These are phyloP conservation scores for Sorex araneus DNA, from an alignment of 2,113 vertebrate species.

Conservation along the genomic window DNA sequence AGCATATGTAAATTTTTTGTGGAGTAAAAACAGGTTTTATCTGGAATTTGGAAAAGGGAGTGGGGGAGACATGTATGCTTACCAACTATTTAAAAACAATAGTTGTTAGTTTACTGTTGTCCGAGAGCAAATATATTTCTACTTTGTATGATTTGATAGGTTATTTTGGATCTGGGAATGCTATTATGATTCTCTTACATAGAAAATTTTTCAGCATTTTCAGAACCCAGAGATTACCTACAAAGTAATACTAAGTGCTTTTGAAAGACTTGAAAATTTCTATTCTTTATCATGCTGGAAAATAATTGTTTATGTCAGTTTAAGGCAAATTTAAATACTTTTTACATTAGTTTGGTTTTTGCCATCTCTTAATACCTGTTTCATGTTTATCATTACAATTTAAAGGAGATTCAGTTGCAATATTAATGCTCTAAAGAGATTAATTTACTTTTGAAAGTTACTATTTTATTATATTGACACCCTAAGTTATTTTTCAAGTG, in stretches of 20 bases:
- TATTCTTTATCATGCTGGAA: constrained; percentile 12
- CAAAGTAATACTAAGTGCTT: not conserved
- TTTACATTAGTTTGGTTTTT: not conserved
- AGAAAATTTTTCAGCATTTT: not conserved
- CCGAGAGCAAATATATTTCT: not conserved
- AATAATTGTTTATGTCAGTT: constrained; percentile 5
- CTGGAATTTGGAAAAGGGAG: too few species aligned
- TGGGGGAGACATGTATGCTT: too few species aligned
- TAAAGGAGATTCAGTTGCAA: constrained; percentile 23
- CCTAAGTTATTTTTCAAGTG: constrained; percentile 43
- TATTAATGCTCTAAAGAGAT: constrained; percentile 46
- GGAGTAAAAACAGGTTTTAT: too few species aligned
- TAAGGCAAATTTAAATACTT: constrained; percentile 40
- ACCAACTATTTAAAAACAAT: too few species aligned
- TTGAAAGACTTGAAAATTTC: too few species aligned
- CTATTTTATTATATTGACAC: constrained; percentile 2
- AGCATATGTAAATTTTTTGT: too few species aligned
- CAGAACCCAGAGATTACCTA: not conserved
- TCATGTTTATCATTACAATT: constrained; percentile 37
- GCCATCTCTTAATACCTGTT: constrained; percentile 32
- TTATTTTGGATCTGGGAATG: not conserved
- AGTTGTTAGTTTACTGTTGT: too few species aligned
- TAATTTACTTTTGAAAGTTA: constrained; percentile 60
- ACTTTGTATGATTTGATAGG: not conserved
- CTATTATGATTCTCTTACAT: not conserved